Conservation (phyloP, 2,888 invertebrate genomes). For the Brachyopa scutellaris region DNA sequence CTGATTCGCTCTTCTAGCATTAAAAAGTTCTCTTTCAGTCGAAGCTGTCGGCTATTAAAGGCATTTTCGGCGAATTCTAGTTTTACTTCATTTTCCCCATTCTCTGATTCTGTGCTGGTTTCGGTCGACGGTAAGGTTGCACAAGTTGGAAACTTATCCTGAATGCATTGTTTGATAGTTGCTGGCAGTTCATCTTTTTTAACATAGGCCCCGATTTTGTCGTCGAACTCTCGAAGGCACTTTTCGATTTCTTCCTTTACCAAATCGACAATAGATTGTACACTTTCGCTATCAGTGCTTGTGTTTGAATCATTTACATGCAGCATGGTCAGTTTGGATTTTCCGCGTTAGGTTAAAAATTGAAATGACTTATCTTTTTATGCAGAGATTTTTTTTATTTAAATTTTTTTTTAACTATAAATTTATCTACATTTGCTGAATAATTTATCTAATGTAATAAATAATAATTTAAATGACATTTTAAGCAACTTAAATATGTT, state of each 20-base stretch:
- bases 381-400: too few species aligned
- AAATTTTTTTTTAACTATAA: not conserved
- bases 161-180: not conserved
- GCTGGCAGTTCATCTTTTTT: not conserved
- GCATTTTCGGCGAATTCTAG: not conserved
- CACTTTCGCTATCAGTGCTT: not conserved
- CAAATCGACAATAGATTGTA: not conserved
- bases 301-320: not conserved
- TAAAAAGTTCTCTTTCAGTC: not conserved
- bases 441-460: not conserved
- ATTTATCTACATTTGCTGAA: not conserved
- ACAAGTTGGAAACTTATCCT: not conserved
- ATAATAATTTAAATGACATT: not conserved
- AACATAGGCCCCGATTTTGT: not conserved
- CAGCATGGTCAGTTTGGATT: too few species aligned
- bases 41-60: not conserved
- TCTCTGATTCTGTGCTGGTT: not conserved
- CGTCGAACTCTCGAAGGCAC: not conserved
- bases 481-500: too few species aligned
- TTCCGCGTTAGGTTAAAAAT: too few species aligned
- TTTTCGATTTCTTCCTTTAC: not conserved
- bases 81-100: not conserved
- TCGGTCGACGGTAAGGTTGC: too few species aligned
- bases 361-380: too few species aligned
- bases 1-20: not conserved